Base-by-base conservation (phyloP, 1,140 invertebrate species). In the Drosophila pandora region DNA sequence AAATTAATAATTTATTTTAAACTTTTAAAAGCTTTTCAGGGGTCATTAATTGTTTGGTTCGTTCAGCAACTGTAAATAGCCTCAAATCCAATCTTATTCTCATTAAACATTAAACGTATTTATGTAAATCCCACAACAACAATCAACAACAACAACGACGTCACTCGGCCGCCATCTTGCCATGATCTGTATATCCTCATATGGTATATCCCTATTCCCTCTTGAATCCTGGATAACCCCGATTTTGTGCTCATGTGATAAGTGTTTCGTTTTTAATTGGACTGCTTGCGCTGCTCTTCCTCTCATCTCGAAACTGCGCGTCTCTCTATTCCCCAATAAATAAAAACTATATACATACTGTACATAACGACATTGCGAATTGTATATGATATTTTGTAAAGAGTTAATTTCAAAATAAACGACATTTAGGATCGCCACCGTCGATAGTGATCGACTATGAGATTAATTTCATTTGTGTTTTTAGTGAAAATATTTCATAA, bases 51-150 rank as follows among this genome's bases (percentile, higher is more conserved):
- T 77, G 65, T 64, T 74, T 67, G 54, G 80, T 76, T 79, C 63
- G 65, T 74, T 62, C 82, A 59, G 72, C 79, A 83, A 88, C 65
- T 88, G 83, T 87, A 87, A 79, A 87, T 87, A 87, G 83, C 83
- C 83, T 65, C 76, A 77, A 81, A 75, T 63, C 61, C 68, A 80
- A 85, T 79, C 48, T 77, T 81, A 54, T 81, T 90, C 77, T 80
- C 77, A 89, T 84, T 89, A 81, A 81, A 89, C 76, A 80, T 80
- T 81, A 76, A 89, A 84, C 77, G 63, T 84, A 84, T 89, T 89
- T 89, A 83, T 89, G 69, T 59, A 79, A 68, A 53, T 32, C 49
- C 63, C 67, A 61, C 62, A 64, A 58, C 53, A 65, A 59, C 37
- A 49, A 68, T 57, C 25, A 30, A 71, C 67, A 48, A 47, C 43